A percentile compares a stretch with the other conserved stretches of the same genome.
phyloP scores from a whole-genome alignment of 2,113 vertebrate genomes.

The Arvicanthis niloticus region DNA sequence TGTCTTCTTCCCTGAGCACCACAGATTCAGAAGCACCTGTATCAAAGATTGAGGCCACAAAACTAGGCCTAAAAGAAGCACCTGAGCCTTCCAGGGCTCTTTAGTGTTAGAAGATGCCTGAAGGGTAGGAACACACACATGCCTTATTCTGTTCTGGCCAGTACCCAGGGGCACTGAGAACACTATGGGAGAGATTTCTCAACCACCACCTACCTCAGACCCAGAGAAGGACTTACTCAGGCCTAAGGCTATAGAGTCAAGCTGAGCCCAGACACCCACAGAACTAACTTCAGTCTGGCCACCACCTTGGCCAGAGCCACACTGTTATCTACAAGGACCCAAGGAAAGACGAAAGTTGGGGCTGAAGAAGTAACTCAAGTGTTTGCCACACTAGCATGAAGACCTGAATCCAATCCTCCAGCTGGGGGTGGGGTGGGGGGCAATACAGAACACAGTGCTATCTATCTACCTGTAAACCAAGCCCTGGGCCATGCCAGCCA shows the following conservation, averaged over 20 bases:
- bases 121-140: background rate
- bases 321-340: background rate
- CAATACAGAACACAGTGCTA: too few species aligned
- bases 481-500: background rate
- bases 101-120: background rate
- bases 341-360: background rate
- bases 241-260: slow-evolving; percentile 29
- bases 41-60: background rate
- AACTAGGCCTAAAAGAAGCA: background rate
- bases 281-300: background rate
- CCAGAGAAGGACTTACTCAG: background rate
- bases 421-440: fast-evolving
- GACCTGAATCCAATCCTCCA: background rate
- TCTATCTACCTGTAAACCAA: background rate
- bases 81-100: background rate
- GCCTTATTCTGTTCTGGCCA: background rate
- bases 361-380: background rate
- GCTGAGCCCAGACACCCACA: background rate
- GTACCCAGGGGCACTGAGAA: background rate
- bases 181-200: background rate
- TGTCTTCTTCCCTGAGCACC: background rate
- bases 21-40: background rate
- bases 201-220: background rate
- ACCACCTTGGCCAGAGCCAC: background rate
- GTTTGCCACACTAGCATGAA: background rate